A percentile compares a stretch with the other conserved stretches of the same genome.
Evolutionary conservation across 2,888 invertebrate genomes (phyloP).

Genomic region (Hermodice carunculata): DNA sequence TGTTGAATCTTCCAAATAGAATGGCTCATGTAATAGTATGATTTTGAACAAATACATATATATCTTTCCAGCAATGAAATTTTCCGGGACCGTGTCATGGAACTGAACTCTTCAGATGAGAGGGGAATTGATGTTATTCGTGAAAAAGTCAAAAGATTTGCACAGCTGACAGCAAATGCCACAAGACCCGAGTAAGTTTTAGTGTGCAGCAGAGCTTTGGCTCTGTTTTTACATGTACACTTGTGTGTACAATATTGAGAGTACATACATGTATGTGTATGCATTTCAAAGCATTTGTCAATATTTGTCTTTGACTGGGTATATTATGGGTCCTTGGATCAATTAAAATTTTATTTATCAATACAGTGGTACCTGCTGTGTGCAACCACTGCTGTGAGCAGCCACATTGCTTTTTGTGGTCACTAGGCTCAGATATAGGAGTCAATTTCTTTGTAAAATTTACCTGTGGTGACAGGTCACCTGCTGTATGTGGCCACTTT

Average conservation of each 20-base stretch:
- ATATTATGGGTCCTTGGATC: no score
- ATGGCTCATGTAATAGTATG: no score
- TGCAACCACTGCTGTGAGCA: no score
- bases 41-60: no score
- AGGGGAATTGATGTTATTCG: conserved; percentile 97
- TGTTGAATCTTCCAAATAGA: no score
- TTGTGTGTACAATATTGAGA: neutral
- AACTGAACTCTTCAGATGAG: conserved; percentile 98
- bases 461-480: no score
- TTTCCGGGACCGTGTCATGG: conserved; percentile 80
- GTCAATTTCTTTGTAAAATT: no score
- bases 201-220: neutral
- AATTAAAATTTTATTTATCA: no score
- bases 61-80: conserved; percentile 51
- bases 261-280: neutral
- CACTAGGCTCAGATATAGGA: no score
- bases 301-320: neutral
- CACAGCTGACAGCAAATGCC: conserved; percentile 87
- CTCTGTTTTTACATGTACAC: neutral
- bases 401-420: no score
- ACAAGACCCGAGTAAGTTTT: conserved; percentile 67
- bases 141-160: conserved; percentile 96
- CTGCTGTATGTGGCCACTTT: no score
- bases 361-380: no score
- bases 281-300: neutral